Evolutionary conservation across 1,140 invertebrate genomes (phyloP).

Genomic region (Procambarus clarkii): DNA sequence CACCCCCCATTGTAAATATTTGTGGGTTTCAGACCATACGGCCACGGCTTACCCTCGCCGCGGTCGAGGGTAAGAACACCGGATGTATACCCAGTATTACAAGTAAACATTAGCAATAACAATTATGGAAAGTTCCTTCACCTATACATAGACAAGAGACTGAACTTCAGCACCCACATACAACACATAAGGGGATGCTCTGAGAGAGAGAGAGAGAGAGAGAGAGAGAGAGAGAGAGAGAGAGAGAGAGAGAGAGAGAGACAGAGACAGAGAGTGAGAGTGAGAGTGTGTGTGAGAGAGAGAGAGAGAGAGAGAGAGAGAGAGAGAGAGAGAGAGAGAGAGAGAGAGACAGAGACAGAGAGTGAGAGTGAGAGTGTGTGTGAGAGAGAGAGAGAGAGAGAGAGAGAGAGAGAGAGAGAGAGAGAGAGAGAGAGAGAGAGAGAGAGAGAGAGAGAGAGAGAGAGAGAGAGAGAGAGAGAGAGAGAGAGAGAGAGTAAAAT

Average conservation of each 20-base stretch:
- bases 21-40: too few relatives aligned
- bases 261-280: not conserved
- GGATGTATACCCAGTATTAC: too few relatives aligned
- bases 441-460: conserved; percentile 25
- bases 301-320: not conserved
- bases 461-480: conserved; percentile 9
- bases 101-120: too few relatives aligned
- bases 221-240: not conserved
- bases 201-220: too few relatives aligned
- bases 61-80: too few relatives aligned
- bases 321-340: not conserved
- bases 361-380: not conserved
- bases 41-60: too few relatives aligned
- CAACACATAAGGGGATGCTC: too few relatives aligned
- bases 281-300: not conserved
- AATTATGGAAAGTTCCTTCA: too few relatives aligned
- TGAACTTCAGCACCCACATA: too few relatives aligned
- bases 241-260: not conserved
- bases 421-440: conserved; percentile 14
- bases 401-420: not conserved
- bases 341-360: not conserved
- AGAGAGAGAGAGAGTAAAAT: not conserved
- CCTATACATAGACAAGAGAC: too few relatives aligned
- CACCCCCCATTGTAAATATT: too few relatives aligned
- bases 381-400: not conserved